These are phyloP conservation scores for Siniperca scherzeri DNA, from an alignment of 2,797 vertebrate species.

Conservation along the genomic window DNA sequence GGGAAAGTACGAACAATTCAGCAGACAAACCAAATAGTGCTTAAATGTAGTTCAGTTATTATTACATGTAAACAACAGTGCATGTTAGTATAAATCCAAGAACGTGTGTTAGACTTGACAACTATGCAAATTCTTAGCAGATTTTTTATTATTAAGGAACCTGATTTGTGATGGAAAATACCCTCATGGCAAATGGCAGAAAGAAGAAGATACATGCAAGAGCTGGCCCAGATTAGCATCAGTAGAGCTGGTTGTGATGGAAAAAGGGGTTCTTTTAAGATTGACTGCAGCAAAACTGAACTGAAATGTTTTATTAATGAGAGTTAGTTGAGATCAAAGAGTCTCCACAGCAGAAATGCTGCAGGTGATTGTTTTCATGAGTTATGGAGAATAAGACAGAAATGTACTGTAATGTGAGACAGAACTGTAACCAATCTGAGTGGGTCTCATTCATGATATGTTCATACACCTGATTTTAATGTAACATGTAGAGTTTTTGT, in stretches of 20 bases:
- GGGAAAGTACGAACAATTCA: not conserved
- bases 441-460: not conserved
- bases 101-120: not conserved
- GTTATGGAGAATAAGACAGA: not conserved
- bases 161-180: conserved; percentile 2
- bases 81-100: not conserved
- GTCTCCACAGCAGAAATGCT: conserved; percentile 12
- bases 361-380: conserved; percentile 27
- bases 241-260: not conserved
- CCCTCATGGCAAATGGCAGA: not conserved
- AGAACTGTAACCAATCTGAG: not conserved
- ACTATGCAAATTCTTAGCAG: not conserved
- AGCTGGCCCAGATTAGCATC: conserved; percentile 24
- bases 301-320: conserved; percentile 48
- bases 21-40: not conserved
- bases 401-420: not conserved
- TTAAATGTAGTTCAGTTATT: conserved; percentile 13
- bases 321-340: conserved; percentile 26
- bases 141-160: not conserved
- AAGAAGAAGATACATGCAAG: not conserved
- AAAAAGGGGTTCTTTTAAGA: conserved; percentile 13
- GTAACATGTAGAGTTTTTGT: not conserved
- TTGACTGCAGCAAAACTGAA: conserved; percentile 30
- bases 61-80: not conserved
- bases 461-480: not conserved